These are phyloP conservation scores for Malacoctenus gilli DNA, from an alignment of 2,797 vertebrate species.

Conservation along the genomic window DNA sequence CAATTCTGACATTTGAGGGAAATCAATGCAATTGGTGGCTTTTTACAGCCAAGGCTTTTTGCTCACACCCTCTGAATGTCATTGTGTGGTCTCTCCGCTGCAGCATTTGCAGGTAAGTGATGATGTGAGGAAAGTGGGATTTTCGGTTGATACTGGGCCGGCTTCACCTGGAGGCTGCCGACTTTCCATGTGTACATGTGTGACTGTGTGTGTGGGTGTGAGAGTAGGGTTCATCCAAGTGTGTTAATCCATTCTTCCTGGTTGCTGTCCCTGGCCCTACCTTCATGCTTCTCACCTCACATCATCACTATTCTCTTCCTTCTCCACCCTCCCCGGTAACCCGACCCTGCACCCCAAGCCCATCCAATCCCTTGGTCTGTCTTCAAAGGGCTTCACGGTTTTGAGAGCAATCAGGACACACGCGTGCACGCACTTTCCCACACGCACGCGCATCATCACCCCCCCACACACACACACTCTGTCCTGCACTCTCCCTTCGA, in stretches of 20 bases:
- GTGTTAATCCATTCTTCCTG: conserved; percentile 72
- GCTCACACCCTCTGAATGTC: conserved; percentile 62
- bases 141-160: conserved; percentile 33
- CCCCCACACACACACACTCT: background rate
- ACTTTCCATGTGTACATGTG: conserved; percentile 3
- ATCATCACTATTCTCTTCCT: conserved; percentile 54
- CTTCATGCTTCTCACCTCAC: conserved; percentile 63
- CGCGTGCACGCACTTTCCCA: background rate
- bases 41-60: conserved; percentile 42
- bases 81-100: conserved; percentile 35
- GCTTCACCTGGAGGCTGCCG: conserved; percentile 35
- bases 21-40: conserved; percentile 53
- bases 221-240: conserved; percentile 49
- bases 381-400: conserved; percentile 67
- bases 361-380: conserved; percentile 46
- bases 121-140: conserved; percentile 35
- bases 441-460: conserved; percentile 16
- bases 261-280: conserved; percentile 59
- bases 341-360: conserved; percentile 40
- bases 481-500: background rate
- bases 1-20: conserved; percentile 65
- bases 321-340: conserved; percentile 40
- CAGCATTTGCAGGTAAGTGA: conserved; percentile 28
- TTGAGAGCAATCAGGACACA: conserved; percentile 51
- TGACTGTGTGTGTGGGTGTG: conserved; percentile 16